Evolutionary conservation across 2,113 vertebrate genomes (phyloP), one percentile per base, ranked within the genome.

Genomic region (Ameiurus melas): DNA sequence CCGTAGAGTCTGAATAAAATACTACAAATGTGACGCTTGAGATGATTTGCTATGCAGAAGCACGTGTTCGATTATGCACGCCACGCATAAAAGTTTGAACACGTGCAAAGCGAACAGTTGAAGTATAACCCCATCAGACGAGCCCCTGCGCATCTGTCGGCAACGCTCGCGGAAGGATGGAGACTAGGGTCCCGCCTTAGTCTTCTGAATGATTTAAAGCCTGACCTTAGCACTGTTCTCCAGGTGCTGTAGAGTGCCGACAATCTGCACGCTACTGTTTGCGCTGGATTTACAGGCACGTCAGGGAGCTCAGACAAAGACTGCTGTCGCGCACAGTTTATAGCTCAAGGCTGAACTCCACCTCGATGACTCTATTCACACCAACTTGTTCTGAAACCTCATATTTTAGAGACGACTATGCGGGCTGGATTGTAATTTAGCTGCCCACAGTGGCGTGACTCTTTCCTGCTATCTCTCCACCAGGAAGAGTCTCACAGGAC

Each of bases 161-260:
- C 16, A 58, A 71, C n/a, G 62, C 71, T 27, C 33, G 89, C 68
- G 60, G 39, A 85, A 58, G 55, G 51, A 36, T 14, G 39, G 33
- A 6, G 55, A 36, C 55, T 10, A 25, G 55, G 19, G 68, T 88
- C 68, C 84, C 68, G 36, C 55, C 79, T 60, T 39, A 9, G 58
- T 16, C 53, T 86, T 57, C 43, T 90, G 89, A 87, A 87, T 89
- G 89, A 91, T 91, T 91, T 90, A 89, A 79, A 91, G 85, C 36
- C 77, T 83, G 87, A 87, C 89, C 87, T 85, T 87, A 75, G 57
- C 43, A 33, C 83, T 62, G 85, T 83, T 87, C 77, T 83, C 85
- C 87, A 85, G 90, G 87, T 87, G 85, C 87, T 70, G 85, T 85
- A 57, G 82, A 73, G 47, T 19, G 70, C 47, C 85, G 83, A 83